These are phyloP conservation scores for Vanacampus margaritifer DNA, from an alignment of 2,113 vertebrate genomes.

Conservation along the genomic window DNA sequence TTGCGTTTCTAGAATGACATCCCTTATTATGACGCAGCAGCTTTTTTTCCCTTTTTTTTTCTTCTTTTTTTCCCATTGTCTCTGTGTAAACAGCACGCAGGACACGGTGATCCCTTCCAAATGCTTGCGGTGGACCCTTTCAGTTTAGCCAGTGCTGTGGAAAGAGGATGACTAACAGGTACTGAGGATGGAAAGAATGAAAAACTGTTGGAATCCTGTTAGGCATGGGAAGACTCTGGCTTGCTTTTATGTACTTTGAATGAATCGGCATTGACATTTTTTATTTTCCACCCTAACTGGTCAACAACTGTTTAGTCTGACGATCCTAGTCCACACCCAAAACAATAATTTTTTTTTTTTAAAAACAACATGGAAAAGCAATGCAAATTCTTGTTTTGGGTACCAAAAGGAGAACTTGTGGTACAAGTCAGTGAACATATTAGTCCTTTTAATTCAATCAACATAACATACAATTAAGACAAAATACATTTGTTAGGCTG, in stretches of 20 bases:
- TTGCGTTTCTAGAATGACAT: neutral
- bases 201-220: neutral
- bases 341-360: too few species aligned
- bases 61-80: neutral
- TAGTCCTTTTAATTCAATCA: neutral
- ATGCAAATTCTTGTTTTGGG: too few species aligned
- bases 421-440: too few species aligned
- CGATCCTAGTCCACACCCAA: too few species aligned
- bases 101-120: slow-evolving; percentile 1
- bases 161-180: slow-evolving; percentile 25
- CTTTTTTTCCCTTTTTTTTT: neutral
- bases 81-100: neutral
- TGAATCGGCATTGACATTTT: neutral
- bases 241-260: neutral
- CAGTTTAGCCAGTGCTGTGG: neutral
- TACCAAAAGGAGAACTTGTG: too few species aligned
- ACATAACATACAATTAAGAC: neutral
- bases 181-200: slow-evolving; percentile 10
- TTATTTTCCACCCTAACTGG: too few species aligned
- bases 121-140: neutral
- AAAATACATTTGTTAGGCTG: neutral
- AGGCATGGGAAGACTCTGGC: neutral
- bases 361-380: too few species aligned
- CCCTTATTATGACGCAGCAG: neutral
- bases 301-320: too few species aligned